Conservation (phyloP, 2,888 invertebrate genomes). For the Tetrapedia diversipes region DNA sequence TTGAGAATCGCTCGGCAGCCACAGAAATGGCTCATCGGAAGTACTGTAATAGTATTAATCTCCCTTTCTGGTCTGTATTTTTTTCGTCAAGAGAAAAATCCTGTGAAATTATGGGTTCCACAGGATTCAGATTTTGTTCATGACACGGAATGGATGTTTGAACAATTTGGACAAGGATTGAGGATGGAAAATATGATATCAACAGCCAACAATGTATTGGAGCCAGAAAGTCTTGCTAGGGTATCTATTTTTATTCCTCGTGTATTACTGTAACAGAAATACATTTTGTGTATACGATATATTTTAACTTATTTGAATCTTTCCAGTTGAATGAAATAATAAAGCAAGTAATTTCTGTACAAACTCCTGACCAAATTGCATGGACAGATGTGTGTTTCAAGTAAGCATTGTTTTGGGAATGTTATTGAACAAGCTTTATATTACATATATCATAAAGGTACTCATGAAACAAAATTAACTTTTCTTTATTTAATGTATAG, state of each 20-base stretch:
- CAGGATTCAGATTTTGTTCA: conserved; percentile 87
- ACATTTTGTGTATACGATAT: no score
- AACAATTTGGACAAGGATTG: conserved; percentile 87
- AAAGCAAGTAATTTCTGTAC: conserved; percentile 82
- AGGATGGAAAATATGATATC: conserved; percentile 86
- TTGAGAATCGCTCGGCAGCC: conserved; percentile 86
- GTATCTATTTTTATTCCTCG: conserved; percentile 30
- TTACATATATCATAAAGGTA: background rate
- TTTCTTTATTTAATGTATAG: conserved; percentile 63
- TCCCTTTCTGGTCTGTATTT: conserved; percentile 86
- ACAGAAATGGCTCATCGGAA: conserved; percentile 85
- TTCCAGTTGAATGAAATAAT: conserved; percentile 84
- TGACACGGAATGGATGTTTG: conserved; percentile 89
- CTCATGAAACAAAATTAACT: conserved; percentile 7
- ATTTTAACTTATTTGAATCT: background rate
- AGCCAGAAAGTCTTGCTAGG: conserved; percentile 84
- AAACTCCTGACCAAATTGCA: conserved; percentile 78
- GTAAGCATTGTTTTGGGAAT: conserved; percentile 76
- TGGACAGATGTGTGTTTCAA: conserved; percentile 85
- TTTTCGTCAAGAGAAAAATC: conserved; percentile 90
- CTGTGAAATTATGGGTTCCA: conserved; percentile 90
- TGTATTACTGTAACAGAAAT: background rate
- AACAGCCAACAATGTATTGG: conserved; percentile 87
- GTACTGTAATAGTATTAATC: conserved; percentile 85
- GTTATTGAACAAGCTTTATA: conserved; percentile 2